Evolutionary conservation across 2,113 vertebrate genomes (phyloP).

Genomic region (Hypocryptadius cinnamomeus): DNA sequence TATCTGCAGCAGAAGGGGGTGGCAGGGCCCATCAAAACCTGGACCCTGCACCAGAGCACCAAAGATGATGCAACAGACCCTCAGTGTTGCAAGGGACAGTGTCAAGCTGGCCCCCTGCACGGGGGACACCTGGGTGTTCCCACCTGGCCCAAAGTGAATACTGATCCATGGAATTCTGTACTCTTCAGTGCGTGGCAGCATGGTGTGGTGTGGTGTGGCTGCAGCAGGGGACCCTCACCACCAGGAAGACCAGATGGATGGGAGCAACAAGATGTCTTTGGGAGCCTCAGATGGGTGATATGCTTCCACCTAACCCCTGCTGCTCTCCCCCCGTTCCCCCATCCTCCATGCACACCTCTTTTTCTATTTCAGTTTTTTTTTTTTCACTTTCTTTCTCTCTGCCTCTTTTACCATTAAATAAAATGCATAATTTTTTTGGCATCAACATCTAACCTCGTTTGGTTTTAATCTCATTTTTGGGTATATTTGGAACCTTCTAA

Average conservation of each 20-base stretch:
- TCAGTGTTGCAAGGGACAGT: not conserved
- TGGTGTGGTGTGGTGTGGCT: not conserved
- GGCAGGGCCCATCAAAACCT: not conserved
- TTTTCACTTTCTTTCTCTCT: not conserved
- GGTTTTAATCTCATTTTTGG: not conserved
- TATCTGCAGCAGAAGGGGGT: not conserved
- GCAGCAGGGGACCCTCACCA: not conserved
- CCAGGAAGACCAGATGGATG: not conserved
- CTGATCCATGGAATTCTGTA: not conserved
- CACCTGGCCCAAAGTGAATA: not conserved
- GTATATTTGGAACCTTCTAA: not conserved
- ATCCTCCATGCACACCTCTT: not conserved
- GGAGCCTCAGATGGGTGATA: not conserved
- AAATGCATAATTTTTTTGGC: not conserved
- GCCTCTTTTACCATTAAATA: not conserved
- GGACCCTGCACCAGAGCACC: not conserved
- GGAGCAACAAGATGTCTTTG: not conserved
- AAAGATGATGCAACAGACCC: not conserved
- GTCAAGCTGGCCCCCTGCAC: not conserved
- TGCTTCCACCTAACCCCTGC: not conserved
- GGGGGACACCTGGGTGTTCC: not conserved
- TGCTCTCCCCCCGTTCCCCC: not conserved
- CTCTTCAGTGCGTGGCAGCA: not conserved
- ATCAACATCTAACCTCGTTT: not conserved
- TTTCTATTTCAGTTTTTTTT: not conserved